Evolutionary conservation across 2,888 invertebrate genomes (phyloP).

Genomic region (Mellilla xanthometata): DNA sequence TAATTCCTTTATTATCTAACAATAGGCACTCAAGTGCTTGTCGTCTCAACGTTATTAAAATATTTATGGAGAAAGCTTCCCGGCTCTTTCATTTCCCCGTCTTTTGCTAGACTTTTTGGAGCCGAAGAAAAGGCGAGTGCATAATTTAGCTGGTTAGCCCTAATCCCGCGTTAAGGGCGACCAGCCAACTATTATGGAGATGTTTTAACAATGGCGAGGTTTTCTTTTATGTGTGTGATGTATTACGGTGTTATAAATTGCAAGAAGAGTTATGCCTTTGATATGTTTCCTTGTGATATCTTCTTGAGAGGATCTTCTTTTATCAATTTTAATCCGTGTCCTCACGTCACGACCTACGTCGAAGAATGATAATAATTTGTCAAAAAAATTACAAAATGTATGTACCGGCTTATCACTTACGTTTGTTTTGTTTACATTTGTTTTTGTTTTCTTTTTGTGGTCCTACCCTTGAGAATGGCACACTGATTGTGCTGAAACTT

Average conservation of each 20-base stretch:
- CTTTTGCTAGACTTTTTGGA: conserved; percentile 35
- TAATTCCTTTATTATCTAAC: conserved; percentile 39
- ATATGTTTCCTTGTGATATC: too few relatives aligned
- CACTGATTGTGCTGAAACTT: too few relatives aligned
- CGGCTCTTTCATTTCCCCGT: conserved; percentile 35
- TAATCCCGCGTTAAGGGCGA: conserved; percentile 14
- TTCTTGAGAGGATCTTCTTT: too few relatives aligned
- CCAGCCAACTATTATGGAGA: conserved; percentile 10
- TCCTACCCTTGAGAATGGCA: too few relatives aligned
- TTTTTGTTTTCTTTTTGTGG: too few relatives aligned
- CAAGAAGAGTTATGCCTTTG: too few relatives aligned
- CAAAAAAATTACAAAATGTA: too few relatives aligned
- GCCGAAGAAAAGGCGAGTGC: conserved; percentile 28
- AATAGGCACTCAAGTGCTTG: conserved; percentile 35
- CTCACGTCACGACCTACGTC: too few relatives aligned
- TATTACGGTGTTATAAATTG: neutral
- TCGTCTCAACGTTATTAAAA: conserved; percentile 35
- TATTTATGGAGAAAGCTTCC: conserved; percentile 39
- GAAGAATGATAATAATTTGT: too few relatives aligned
- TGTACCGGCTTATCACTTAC: too few relatives aligned
- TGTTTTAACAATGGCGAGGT: conserved; percentile 3
- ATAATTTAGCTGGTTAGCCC: conserved; percentile 28
- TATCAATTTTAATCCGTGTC: too few relatives aligned
- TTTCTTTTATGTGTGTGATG: neutral
- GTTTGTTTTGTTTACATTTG: too few relatives aligned